A percentile compares a stretch with the other conserved stretches of the same genome.
phyloP scores from a whole-genome alignment of 2,888 invertebrate genomes.

The Agapostemon virescens region DNA sequence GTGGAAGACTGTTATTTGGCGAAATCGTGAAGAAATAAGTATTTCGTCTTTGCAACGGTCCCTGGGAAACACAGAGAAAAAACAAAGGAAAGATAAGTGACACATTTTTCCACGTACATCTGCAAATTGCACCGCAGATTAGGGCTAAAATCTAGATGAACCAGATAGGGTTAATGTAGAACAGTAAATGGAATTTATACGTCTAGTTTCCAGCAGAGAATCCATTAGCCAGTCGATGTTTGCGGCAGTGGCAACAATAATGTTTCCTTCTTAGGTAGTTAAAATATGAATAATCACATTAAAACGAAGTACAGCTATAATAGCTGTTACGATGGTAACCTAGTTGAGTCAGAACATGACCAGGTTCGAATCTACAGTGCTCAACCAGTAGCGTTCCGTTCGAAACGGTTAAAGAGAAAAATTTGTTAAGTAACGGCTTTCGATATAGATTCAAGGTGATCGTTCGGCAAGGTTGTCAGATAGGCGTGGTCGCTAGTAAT shows the following conservation, averaged over 20 bases:
- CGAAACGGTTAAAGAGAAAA: background rate
- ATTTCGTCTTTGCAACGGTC: no score
- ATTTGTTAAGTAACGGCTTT: background rate
- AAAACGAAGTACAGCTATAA: background rate
- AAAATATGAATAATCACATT: slow-evolving; percentile 12
- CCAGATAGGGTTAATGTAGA: background rate
- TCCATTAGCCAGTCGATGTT: background rate
- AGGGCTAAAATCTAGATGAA: background rate
- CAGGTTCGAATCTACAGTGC: background rate
- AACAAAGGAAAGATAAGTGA: no score
- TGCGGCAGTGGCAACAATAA: background rate
- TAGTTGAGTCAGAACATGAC: background rate
- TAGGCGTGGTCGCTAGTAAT: slow-evolving; percentile 7
- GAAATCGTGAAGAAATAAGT: no score
- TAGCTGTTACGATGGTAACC: slow-evolving; percentile 4
- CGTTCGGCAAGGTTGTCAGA: background rate
- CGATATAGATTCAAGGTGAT: background rate
- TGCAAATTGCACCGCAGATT: background rate
- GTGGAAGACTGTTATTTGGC: no score
- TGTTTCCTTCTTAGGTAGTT: background rate
- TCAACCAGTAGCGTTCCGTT: background rate
- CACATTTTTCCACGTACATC: background rate
- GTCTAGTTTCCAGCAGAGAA: background rate
- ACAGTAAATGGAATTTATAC: background rate
- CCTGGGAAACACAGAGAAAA: no score